phyloP scores from a whole-genome alignment of 1,140 invertebrate genomes.

The Himalopsyche phryganea region DNA sequence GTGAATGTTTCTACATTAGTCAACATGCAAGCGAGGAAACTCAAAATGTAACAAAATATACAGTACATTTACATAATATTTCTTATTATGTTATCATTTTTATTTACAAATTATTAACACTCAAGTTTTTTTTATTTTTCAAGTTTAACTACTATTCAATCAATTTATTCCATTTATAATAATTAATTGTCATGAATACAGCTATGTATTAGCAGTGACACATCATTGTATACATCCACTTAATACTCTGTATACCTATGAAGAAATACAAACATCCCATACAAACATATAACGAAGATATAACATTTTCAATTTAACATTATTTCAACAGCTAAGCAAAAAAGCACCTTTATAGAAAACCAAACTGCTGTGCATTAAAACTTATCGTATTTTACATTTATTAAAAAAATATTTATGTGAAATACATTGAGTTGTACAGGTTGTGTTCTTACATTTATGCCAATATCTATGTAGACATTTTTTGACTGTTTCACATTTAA shows the following conservation, averaged over 20 bases:
- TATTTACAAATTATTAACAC: constrained; percentile 27
- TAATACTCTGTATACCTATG: not conserved
- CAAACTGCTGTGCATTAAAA: constrained; percentile 10
- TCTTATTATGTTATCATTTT: constrained; percentile 9
- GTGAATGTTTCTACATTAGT: constrained; percentile 31
- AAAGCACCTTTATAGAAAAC: constrained; percentile 1
- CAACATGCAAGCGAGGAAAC: constrained; percentile 23
- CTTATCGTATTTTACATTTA: too few species aligned
- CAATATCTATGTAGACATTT: too few species aligned
- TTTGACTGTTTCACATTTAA: too few species aligned
- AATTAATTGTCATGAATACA: constrained; percentile 12
- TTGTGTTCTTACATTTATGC: too few species aligned
- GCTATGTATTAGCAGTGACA: constrained; percentile 4
- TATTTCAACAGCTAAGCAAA: constrained; percentile 8
- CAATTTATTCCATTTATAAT: constrained; percentile 18
- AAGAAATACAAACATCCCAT: not conserved
- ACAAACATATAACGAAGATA: not conserved
- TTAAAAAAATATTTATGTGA: too few species aligned
- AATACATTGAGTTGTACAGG: too few species aligned
- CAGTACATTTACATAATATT: constrained; percentile 9
- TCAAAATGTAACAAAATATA: constrained; percentile 21
- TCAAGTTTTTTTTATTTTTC: constrained; percentile 13
- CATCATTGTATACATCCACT: constrained; percentile 11
- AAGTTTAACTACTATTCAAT: constrained; percentile 6
- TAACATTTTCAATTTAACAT: not conserved